Base-by-base conservation (phyloP, 1,140 invertebrate genomes). In the Homalodisca vitripennis region DNA sequence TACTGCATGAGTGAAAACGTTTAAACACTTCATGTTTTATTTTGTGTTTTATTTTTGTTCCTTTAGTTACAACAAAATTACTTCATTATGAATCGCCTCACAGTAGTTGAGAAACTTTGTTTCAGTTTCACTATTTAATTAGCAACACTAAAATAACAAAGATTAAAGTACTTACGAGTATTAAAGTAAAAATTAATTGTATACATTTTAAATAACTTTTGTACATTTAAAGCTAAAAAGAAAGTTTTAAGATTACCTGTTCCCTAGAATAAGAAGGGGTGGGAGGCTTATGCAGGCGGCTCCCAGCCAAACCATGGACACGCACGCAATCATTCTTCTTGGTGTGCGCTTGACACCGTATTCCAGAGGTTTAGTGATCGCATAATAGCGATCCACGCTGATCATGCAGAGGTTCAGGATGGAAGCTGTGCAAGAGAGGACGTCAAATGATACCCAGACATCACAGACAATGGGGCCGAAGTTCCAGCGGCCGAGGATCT, bases 361-460 rank as follows among this genome's bases (percentile, higher is more conserved):
- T 75, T 95, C 91, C 67, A 97, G 80, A 10, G 93, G 93, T 76
- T 94, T 93, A 10, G 93, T 95, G 60, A 97, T 97, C 24, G 94
- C 93, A 78, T 92, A 92, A 79, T 94, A 96, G 14, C 91, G 83
- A 78, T 94, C 92, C 29, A 93, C 89, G 27, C 92, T 93, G 79
- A 97, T 95, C 87, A 93, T 92, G 78, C 94, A 97, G 66, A 97
- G 84, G 80, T 97, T 96, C 14, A 96, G 83, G 73, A 97, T 96
- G 73, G 92, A 95, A 30, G 94, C 94, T 13, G 94, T 93, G 79
- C 86, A 93, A 71, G 86, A 91, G 67, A 90, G 85, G 34, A 90
- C 94, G 80, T 90, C 92, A 78, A 94, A 93, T 75, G 85, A 89
- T 70, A 89, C 93, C 92, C 89, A 89, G 78, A 92, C 85, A 77